phyloP scores from a whole-genome alignment of 2,888 invertebrate species.

The Venusia cambrica region DNA sequence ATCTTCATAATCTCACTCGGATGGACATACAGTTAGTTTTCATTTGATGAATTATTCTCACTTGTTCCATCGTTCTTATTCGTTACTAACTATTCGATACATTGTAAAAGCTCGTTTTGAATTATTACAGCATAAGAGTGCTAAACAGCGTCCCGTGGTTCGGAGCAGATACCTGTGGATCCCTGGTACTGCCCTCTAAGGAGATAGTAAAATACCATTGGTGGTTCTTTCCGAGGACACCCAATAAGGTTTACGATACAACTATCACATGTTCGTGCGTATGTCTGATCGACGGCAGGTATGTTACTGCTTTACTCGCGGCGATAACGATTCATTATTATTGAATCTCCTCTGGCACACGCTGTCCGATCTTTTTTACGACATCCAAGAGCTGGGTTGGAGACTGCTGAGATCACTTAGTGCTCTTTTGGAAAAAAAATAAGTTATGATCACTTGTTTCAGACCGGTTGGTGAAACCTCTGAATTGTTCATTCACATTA shows the following conservation, averaged over 20 bases:
- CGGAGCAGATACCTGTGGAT: slow-evolving; percentile 60
- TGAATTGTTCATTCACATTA: slow-evolving; percentile 60
- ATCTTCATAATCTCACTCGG: slow-evolving; percentile 66
- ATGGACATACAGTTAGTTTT: slow-evolving; percentile 66
- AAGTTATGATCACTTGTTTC: slow-evolving; percentile 22
- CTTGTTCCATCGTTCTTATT: no score
- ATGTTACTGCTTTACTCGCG: no score
- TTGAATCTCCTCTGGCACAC: no score
- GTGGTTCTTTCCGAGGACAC: slow-evolving; percentile 69
- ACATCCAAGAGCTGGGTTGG: no score
- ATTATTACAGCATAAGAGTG: slow-evolving; percentile 62
- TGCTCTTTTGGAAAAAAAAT: not conserved
- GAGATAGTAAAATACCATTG: slow-evolving; percentile 62
- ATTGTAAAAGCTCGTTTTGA: no score
- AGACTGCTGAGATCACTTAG: no score
- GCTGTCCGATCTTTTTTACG: no score
- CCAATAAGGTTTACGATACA: slow-evolving; percentile 60
- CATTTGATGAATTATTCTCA: no score
- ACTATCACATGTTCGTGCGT: slow-evolving; percentile 64
- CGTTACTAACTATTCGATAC: no score
- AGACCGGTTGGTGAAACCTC: slow-evolving; percentile 68
- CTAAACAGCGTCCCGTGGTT: slow-evolving; percentile 61
- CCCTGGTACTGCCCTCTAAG: slow-evolving; percentile 59
- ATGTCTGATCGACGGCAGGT: slow-evolving; percentile 64
- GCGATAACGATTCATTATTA: no score